phyloP scores from a whole-genome alignment of 2,113 vertebrate genomes.

The Nymphicus hollandicus region DNA sequence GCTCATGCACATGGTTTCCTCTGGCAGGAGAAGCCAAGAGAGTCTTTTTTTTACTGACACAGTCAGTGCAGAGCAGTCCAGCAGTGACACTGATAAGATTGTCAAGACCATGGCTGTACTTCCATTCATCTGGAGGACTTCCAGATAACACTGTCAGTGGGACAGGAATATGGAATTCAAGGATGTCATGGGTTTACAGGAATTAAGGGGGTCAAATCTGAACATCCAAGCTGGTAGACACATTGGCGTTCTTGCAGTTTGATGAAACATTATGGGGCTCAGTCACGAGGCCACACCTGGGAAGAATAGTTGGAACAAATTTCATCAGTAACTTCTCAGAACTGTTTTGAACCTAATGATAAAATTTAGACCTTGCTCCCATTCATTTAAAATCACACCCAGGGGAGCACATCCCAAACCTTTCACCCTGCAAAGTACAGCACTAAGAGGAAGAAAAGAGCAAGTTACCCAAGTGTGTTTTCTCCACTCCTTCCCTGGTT shows the following conservation, averaged over 20 bases:
- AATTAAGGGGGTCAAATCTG: not conserved
- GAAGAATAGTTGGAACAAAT: not conserved
- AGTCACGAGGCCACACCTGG: not conserved
- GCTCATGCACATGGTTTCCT: not conserved
- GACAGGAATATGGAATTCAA: not conserved
- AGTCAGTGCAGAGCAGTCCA: not conserved
- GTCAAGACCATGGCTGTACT: not conserved
- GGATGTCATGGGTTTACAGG: not conserved
- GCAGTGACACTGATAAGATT: not conserved
- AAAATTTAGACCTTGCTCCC: not conserved
- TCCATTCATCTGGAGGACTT: not conserved
- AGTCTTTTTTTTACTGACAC: not conserved
- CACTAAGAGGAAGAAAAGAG: not conserved
- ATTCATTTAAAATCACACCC: not conserved
- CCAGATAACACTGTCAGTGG: not conserved
- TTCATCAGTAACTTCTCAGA: not conserved
- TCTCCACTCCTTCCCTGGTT: not conserved
- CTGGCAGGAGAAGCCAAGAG: not conserved
- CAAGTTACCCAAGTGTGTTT: not conserved
- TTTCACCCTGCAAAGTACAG: not conserved
- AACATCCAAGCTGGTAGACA: not conserved
- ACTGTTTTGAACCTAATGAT: not conserved
- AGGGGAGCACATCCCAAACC: not conserved
- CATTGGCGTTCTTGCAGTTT: not conserved
- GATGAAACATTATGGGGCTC: not conserved